Evolutionary conservation across 2,113 vertebrate genomes (phyloP).

Genomic region (Dasyornis broadbenti): DNA sequence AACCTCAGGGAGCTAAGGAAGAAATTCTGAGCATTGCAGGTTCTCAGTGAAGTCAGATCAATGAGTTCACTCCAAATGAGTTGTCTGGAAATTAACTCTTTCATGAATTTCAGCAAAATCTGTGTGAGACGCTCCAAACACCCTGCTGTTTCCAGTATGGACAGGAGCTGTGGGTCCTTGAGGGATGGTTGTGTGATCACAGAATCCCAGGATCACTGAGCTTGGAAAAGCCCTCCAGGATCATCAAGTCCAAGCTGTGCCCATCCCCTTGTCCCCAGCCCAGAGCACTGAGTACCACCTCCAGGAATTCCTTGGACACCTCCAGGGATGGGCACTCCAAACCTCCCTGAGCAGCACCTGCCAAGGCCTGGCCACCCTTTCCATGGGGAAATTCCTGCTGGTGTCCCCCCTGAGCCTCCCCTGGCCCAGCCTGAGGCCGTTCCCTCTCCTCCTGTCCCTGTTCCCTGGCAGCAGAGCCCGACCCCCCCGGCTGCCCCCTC

Average conservation of each 20-base stretch:
- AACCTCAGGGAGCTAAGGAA: background rate
- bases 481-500: background rate
- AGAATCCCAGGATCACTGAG: fast-evolving
- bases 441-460: background rate
- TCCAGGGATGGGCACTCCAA: background rate
- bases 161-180: fast-evolving
- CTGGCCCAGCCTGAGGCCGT: background rate
- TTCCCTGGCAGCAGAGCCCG: background rate
- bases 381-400: background rate
- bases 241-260: fast-evolving
- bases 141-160: background rate
- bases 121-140: background rate
- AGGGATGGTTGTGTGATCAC: fast-evolving
- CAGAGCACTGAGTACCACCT: background rate
- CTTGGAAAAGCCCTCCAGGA: fast-evolving
- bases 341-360: background rate
- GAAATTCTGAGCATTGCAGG: background rate
- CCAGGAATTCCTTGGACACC: background rate
- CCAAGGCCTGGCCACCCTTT: background rate
- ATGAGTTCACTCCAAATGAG: background rate
- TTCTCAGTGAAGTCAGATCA: background rate
- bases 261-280: background rate
- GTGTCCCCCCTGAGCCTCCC: background rate
- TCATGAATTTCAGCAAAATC: background rate
- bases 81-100: background rate